Evolutionary conservation across 2,797 vertebrate species (phyloP), one percentile per base, ranked within the genome.

Genomic region (Acanthurus lineatus): DNA sequence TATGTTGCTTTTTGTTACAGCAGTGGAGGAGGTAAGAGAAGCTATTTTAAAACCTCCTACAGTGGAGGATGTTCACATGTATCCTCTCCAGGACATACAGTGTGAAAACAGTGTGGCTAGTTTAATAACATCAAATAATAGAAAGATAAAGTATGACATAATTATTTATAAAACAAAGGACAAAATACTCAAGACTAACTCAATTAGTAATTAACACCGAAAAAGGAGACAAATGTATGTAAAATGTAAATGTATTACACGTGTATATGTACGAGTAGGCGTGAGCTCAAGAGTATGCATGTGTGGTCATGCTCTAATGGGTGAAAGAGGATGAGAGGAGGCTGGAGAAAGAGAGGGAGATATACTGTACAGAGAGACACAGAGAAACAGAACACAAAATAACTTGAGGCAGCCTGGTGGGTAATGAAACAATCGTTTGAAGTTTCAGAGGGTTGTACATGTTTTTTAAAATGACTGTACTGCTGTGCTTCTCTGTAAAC

Each of bases 21-120:
- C 48, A 69, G 84, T 71, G 83, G 76, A 84, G 80, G 84, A 92
- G 74, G 74, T 45, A 84, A 64, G 67, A 76, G 45, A 48, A 28
- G 81, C 83, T 90, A 89, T 92, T 90, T 91, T 88, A 86, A 90
- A 80, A 70, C 61, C 75, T 72, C 68, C 51, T 40, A 82, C 62
- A 54, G 81, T 59, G 77, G 73, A 80, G 75, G 79, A 69, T 75
- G 81, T 61, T 76, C 67, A 86, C 54, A 17, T 82, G 63, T 48
- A 76, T 76, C 74, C 56, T 75, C 63, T 73, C 20, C 17, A 62
- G 35, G 35, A 75, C 53, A 61, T 16, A 48, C 17, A 48, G 14
- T 12, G 47, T 25, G 15, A 32, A 19, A 5, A 64, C 59, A 25
- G 12, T 52, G 25, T 61, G 51, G 49, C 9, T 32, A 32, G 35